phyloP scores from a whole-genome alignment of 2,888 invertebrate genomes.

The Cantharis nigra region DNA sequence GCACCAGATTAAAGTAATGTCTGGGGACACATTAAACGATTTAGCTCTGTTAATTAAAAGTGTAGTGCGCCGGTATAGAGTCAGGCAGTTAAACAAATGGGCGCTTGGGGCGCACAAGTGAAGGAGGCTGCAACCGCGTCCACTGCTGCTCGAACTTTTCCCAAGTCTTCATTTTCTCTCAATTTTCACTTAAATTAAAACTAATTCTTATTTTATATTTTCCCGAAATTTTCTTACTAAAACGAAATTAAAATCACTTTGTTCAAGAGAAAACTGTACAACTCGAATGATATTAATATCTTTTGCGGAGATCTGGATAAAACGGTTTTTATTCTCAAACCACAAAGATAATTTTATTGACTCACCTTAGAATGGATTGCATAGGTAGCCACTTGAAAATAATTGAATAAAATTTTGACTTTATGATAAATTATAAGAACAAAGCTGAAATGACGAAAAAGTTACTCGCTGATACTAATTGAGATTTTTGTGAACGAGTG shows the following conservation, averaged over 20 bases:
- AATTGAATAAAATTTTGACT: neutral
- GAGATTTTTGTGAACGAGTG: conserved; percentile 48
- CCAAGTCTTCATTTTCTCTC: neutral
- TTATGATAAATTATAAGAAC: conserved; percentile 9
- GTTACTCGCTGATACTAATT: conserved; percentile 43
- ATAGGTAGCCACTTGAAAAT: neutral
- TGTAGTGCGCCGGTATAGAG: conserved; percentile 49
- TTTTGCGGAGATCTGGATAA: too few species aligned
- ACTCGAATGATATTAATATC: too few species aligned
- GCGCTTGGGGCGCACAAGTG: conserved; percentile 43
- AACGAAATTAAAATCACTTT: neutral
- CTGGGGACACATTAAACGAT: conserved; percentile 64
- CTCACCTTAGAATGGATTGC: conserved; percentile 4
- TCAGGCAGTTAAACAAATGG: conserved; percentile 51
- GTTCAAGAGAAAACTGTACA: neutral
- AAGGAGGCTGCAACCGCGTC: conserved; percentile 27
- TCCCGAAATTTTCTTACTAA: too few species aligned
- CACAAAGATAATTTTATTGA: neutral
- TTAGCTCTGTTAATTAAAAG: conserved; percentile 61
- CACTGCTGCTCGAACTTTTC: conserved; percentile 21
- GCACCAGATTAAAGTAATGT: conserved; percentile 68
- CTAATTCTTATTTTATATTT: neutral
- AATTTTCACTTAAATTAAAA: neutral
- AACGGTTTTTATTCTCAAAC: too few species aligned
- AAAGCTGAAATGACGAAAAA: conserved; percentile 31